Evolutionary conservation across 2,113 vertebrate genomes (phyloP).

Genomic region (Gadus macrocephalus): DNA sequence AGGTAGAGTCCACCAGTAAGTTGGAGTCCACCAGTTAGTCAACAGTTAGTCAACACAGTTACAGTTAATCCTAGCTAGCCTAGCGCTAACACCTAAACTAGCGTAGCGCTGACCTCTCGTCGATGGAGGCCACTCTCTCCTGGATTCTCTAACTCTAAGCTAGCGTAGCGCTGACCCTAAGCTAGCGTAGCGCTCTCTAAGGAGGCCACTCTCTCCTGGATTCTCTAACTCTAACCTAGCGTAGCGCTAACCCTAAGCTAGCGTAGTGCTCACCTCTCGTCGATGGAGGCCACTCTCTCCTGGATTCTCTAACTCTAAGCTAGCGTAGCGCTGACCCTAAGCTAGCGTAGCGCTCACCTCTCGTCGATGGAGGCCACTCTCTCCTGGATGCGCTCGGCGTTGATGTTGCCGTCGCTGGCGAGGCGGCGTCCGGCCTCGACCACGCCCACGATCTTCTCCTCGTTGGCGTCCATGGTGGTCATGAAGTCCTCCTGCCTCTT

Average conservation of each 20-base stretch:
- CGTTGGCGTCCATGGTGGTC: conserved; percentile 98
- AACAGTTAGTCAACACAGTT: too few relatives aligned
- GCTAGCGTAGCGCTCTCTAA: conserved; percentile 69
- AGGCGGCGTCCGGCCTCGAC: conserved; percentile 90
- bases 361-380: conserved; percentile 95
- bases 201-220: conserved; percentile 95
- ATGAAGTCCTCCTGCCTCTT: conserved; percentile 99
- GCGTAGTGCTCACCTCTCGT: conserved; percentile 78
- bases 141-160: too few relatives aligned
- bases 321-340: too few relatives aligned
- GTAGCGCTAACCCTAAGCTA: too few relatives aligned
- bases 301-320: conserved; percentile 69
- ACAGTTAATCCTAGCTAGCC: too few relatives aligned
- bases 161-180: too few relatives aligned
- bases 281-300: conserved; percentile 95
- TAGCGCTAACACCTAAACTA: too few relatives aligned
- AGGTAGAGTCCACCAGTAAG: too few relatives aligned
- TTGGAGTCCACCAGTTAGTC: too few relatives aligned
- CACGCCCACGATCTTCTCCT: conserved; percentile 94
- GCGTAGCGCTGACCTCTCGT: too few relatives aligned
- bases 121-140: too few relatives aligned
- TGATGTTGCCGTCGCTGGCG: conserved; percentile 92
- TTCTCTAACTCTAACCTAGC: conserved; percentile 30
- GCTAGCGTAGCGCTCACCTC: conserved; percentile 69
- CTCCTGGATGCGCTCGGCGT: conserved; percentile 92